Conservation (phyloP, 2,113 vertebrate genomes). For the Lipophrys pholis region DNA sequence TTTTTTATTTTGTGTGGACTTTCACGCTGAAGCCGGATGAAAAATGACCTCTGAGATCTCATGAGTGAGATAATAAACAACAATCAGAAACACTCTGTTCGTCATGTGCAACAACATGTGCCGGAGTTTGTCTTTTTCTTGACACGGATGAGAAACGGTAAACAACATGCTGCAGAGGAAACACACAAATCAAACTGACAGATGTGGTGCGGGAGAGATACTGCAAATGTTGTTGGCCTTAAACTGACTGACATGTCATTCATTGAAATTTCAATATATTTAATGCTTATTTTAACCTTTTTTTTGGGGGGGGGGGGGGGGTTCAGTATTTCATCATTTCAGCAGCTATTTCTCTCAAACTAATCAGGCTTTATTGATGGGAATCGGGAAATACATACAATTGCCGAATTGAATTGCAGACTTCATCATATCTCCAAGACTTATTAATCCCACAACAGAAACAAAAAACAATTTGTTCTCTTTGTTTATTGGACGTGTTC, state of each 20-base stretch:
- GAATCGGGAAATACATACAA: too few relatives aligned
- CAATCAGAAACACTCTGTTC: constrained; percentile 16
- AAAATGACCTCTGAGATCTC: constrained; percentile 42
- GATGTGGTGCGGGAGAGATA: neutral
- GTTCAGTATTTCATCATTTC: too few relatives aligned
- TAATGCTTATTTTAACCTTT: too few relatives aligned
- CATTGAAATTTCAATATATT: too few relatives aligned
- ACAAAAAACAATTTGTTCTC: too few relatives aligned
- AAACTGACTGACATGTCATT: neutral
- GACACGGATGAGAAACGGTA: neutral
- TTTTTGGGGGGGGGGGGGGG: too few relatives aligned
- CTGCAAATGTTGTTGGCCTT: neutral
- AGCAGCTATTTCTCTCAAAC: too few relatives aligned
- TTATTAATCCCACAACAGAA: too few relatives aligned
- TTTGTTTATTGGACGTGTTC: too few relatives aligned
- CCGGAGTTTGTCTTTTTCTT: constrained; percentile 21
- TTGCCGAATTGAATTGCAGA: too few relatives aligned
- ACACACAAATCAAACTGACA: neutral
- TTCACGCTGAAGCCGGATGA: constrained; percentile 35
- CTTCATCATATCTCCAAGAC: too few relatives aligned
- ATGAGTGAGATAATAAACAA: constrained; percentile 28
- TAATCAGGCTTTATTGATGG: too few relatives aligned
- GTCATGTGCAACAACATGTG: neutral
- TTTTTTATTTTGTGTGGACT: constrained; percentile 7
- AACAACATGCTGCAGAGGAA: neutral